A percentile compares a stretch with the other conserved stretches of the same genome.
Conservation (phyloP, 1,140 invertebrate genomes). For the Charaxes varanes region DNA sequence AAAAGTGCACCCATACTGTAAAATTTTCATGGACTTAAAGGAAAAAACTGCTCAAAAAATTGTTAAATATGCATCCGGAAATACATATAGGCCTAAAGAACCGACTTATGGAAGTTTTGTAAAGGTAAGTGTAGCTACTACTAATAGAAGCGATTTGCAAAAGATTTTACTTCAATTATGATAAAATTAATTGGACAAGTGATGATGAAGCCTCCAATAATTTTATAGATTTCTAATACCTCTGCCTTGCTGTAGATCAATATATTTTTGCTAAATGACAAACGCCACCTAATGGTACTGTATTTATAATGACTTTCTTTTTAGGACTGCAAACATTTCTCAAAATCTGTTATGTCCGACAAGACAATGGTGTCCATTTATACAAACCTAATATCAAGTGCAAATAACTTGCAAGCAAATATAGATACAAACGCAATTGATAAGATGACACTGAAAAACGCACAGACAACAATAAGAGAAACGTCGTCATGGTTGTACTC, state of each 20-base stretch:
- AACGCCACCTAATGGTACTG: no score
- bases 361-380: slow-evolving; percentile 37
- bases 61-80: slow-evolving; percentile 52
- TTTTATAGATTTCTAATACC: no score
- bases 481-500: slow-evolving; percentile 75
- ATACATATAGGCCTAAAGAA: slow-evolving; percentile 55
- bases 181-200: no score
- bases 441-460: slow-evolving; percentile 29
- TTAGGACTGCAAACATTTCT: slow-evolving; percentile 64
- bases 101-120: slow-evolving; percentile 53
- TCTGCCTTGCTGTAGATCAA: no score
- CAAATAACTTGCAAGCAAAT: slow-evolving; percentile 31
- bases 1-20: slow-evolving; percentile 56
- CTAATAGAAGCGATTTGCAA: no score
- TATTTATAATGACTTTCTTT: slow-evolving; percentile 15
- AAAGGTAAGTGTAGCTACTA: slow-evolving; percentile 38
- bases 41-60: slow-evolving; percentile 36
- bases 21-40: slow-evolving; percentile 42
- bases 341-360: slow-evolving; percentile 52
- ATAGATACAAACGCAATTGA: slow-evolving; percentile 26
- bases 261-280: no score
- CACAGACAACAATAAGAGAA: slow-evolving; percentile 59
- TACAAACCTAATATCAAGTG: slow-evolving; percentile 33
- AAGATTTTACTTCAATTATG: no score
- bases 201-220: no score